Evolutionary conservation across 2,797 vertebrate species (phyloP).

Genomic region (Gambusia yucatana): DNA sequence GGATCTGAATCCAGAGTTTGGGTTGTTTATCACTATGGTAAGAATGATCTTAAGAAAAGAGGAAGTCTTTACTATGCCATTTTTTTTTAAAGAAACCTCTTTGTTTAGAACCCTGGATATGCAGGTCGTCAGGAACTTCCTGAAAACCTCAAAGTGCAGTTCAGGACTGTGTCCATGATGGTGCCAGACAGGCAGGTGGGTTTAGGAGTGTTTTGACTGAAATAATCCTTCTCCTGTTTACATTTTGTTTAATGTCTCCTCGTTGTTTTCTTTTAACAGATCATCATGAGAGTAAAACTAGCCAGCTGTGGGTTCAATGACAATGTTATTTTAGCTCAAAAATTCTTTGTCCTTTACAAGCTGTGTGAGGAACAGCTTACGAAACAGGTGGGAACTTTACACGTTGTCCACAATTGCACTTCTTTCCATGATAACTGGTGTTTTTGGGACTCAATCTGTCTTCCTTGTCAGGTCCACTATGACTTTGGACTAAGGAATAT

Average conservation of each 20-base stretch:
- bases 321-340: constrained; percentile 87
- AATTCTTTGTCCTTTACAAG: constrained; percentile 91
- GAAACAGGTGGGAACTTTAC: constrained; percentile 84
- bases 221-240: background rate
- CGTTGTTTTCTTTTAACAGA: constrained; percentile 70
- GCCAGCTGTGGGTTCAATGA: constrained; percentile 91
- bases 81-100: background rate
- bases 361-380: constrained; percentile 93
- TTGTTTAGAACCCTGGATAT: constrained; percentile 81
- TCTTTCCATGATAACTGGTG: background rate
- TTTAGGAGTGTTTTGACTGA: constrained; percentile 7
- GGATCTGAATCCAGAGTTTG: constrained; percentile 88
- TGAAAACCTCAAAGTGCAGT: constrained; percentile 93
- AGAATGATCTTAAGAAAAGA: constrained; percentile 3
- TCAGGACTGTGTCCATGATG: constrained; percentile 94
- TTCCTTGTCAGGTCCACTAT: constrained; percentile 87
- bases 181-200: constrained; percentile 86
- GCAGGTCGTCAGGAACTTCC: constrained; percentile 91
- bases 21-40: constrained; percentile 91
- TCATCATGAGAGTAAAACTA: constrained; percentile 93
- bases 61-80: background rate
- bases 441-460: constrained; percentile 1
- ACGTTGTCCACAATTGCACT: background rate
- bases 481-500: constrained; percentile 94
- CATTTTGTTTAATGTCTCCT: background rate